These are phyloP conservation scores for Hypsopygia costalis DNA, from an alignment of 2,888 invertebrate genomes.

Conservation along the genomic window DNA sequence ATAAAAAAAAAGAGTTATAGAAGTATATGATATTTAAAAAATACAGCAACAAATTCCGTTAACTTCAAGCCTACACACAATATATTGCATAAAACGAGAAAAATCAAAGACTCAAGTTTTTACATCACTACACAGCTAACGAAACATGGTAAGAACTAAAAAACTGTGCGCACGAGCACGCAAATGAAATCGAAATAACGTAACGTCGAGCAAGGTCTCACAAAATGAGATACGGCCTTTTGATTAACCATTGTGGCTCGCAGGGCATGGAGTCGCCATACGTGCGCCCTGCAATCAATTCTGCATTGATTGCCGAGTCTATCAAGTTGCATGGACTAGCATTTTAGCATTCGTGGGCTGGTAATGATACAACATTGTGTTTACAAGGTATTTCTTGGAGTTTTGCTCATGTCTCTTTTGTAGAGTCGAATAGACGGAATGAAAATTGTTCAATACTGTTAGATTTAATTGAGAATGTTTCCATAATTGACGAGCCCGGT, in stretches of 20 bases:
- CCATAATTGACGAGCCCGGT: too few relatives aligned
- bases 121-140: slow-evolving; percentile 7
- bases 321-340: slow-evolving; percentile 2
- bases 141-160: slow-evolving; percentile 49
- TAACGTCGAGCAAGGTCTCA: slow-evolving; percentile 54
- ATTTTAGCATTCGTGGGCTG: neutral
- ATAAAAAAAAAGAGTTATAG: too few relatives aligned
- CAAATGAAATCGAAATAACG: slow-evolving; percentile 80
- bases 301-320: slow-evolving; percentile 12
- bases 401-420: neutral
- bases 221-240: slow-evolving; percentile 72
- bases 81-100: slow-evolving; percentile 6
- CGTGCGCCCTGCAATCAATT: slow-evolving; percentile 19
- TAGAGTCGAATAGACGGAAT: too few relatives aligned
- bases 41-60: too few relatives aligned
- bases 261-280: slow-evolving; percentile 45
- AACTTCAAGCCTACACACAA: neutral
- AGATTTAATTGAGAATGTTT: too few relatives aligned
- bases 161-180: slow-evolving; percentile 67
- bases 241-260: slow-evolving; percentile 74
- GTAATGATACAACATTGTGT: neutral
- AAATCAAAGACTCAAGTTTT: slow-evolving; percentile 2
- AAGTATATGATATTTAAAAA: too few relatives aligned
- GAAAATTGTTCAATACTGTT: too few relatives aligned
- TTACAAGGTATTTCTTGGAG: neutral